These are phyloP conservation scores for Dicrostonyx torquatus DNA, from an alignment of 2,797 vertebrate species.

Conservation along the genomic window DNA sequence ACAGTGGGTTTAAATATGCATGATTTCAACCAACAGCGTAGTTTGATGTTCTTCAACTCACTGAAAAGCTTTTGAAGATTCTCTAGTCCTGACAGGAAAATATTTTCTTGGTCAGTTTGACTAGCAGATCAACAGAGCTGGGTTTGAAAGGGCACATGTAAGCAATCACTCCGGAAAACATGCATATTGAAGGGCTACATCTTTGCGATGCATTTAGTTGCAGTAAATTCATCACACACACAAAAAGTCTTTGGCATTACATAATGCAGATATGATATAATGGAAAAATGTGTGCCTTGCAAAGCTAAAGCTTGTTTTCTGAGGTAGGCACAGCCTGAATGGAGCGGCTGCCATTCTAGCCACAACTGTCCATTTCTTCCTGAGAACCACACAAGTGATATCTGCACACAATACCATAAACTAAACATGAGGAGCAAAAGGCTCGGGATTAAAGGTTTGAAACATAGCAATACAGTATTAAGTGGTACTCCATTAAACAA, in stretches of 20 bases:
- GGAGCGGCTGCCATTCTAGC: background rate
- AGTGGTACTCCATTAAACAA: background rate
- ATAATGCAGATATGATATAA: background rate
- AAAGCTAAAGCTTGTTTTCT: background rate
- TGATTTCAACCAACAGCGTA: background rate
- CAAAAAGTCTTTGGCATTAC: background rate
- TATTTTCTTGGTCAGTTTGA: background rate
- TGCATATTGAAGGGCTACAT: background rate
- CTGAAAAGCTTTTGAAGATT: background rate
- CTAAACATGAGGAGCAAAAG: background rate
- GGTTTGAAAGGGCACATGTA: background rate
- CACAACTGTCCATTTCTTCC: background rate
- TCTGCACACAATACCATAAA: background rate
- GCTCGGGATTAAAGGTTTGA: background rate
- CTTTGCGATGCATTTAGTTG: background rate
- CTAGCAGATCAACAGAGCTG: background rate
- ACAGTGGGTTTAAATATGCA: background rate
- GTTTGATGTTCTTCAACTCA: background rate
- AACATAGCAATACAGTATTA: background rate
- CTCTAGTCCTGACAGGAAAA: background rate
- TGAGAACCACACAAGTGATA: background rate
- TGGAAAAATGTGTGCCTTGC: background rate
- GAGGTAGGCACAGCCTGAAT: background rate
- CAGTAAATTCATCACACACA: background rate
- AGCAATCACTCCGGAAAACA: background rate